Percentiles rank a stretch among this genome's conserved stretches.
Evolutionary conservation across 2,797 vertebrate species (phyloP).

Genomic region (Chiloscyllium punctatum): DNA sequence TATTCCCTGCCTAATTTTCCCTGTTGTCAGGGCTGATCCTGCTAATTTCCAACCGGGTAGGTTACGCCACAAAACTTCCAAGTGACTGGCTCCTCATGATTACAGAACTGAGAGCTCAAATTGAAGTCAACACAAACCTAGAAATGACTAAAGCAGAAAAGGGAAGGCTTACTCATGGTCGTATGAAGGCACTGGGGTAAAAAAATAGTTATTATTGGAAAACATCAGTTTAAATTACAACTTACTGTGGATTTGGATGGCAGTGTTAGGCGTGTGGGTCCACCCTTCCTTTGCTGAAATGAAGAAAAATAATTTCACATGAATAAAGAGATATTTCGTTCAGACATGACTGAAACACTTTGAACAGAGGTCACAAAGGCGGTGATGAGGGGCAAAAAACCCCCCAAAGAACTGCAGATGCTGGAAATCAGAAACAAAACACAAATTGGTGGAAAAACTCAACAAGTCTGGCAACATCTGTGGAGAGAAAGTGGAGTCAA

Average conservation of each 20-base stretch:
- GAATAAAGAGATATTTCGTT: not conserved
- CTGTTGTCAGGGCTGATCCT: not conserved
- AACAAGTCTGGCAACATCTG: too few species aligned
- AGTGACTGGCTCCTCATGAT: not conserved
- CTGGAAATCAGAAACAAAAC: too few species aligned
- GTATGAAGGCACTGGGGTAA: not conserved
- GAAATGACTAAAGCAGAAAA: not conserved
- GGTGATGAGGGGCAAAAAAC: too few species aligned
- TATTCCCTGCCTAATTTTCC: not conserved
- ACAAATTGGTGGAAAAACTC: too few species aligned
- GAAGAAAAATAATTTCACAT: slow-evolving; percentile 40
- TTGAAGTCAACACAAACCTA: not conserved
- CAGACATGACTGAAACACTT: not conserved
- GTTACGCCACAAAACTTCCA: not conserved
- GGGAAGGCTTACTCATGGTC: not conserved
- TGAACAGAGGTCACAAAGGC: not conserved
- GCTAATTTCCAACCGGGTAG: not conserved
- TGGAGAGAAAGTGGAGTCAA: too few species aligned
- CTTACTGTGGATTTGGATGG: slow-evolving; percentile 98
- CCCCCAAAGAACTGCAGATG: too few species aligned
- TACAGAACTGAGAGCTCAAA: not conserved
- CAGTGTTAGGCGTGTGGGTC: slow-evolving; percentile 91
- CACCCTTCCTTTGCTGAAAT: slow-evolving; percentile 95
- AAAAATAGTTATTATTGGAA: not conserved
- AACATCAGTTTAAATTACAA: slow-evolving; percentile 39